These are phyloP conservation scores for Apogon talboti DNA, from an alignment of 2,797 vertebrate species.

Conservation along the genomic window DNA sequence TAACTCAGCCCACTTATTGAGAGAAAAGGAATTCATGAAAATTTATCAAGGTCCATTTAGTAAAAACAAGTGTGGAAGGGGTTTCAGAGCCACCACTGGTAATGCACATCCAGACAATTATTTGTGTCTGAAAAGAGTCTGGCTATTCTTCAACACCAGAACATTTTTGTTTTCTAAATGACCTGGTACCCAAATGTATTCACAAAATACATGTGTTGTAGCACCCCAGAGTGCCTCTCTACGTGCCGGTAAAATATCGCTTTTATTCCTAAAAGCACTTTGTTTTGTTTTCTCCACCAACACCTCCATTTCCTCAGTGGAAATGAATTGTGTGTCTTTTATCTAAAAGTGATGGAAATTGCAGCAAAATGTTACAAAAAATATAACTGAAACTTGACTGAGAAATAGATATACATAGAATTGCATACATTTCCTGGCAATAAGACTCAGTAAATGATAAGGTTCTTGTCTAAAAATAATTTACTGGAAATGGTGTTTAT, in stretches of 20 bases:
- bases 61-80: constrained; percentile 15
- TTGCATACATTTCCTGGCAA: not conserved
- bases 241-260: constrained; percentile 11
- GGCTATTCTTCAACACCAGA: constrained; percentile 14
- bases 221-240: constrained; percentile 24
- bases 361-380: not conserved
- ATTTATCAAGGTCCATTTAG: constrained; percentile 9
- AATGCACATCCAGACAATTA: constrained; percentile 1
- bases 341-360: constrained; percentile 6
- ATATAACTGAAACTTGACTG: constrained; percentile 8
- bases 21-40: constrained; percentile 4
- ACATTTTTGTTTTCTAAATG: constrained; percentile 23
- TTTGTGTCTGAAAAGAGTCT: constrained; percentile 31
- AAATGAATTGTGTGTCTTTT: constrained; percentile 9
- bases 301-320: constrained; percentile 13
- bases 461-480: not conserved
- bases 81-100: not conserved
- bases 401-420: not conserved
- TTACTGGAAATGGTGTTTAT: not conserved
- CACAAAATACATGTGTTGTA: constrained; percentile 10
- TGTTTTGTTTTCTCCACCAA: constrained; percentile 18
- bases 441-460: not conserved
- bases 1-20: not conserved
- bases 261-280: constrained; percentile 37
- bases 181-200: constrained; percentile 36